Evolutionary conservation across 2,113 vertebrate genomes (phyloP).

Genomic region (Eptesicus fuscus): DNA sequence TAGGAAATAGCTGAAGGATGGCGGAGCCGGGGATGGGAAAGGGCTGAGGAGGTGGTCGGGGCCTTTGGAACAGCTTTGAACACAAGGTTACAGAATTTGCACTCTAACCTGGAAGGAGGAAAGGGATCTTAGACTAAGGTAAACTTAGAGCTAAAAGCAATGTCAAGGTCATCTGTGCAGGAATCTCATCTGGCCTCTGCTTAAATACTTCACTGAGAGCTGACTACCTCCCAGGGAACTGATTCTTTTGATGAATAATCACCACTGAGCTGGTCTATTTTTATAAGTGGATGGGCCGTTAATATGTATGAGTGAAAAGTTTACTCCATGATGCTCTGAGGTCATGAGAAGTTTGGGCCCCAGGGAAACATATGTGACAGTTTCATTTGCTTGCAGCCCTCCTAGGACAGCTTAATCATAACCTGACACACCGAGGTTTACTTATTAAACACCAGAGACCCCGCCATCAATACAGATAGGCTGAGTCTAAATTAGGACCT

Average conservation of each 20-base stretch:
- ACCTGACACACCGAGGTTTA: not conserved
- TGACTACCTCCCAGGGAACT: constrained; percentile 10
- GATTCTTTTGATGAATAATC: constrained; percentile 41
- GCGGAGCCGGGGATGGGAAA: not conserved
- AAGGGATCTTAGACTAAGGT: not conserved
- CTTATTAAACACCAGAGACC: constrained; percentile 55
- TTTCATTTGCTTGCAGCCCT: constrained; percentile 69
- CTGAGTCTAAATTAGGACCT: constrained; percentile 52
- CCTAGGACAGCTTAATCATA: constrained; percentile 53
- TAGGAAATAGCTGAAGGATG: not conserved
- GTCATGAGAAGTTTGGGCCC: constrained; percentile 69
- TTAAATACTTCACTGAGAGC: constrained; percentile 39
- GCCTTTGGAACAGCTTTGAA: not conserved
- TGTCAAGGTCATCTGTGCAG: constrained; percentile 46
- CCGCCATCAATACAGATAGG: not conserved
- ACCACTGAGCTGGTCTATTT: constrained; percentile 45
- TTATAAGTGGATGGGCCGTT: constrained; percentile 53
- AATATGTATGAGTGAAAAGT: constrained; percentile 73
- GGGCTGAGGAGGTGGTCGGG: not conserved
- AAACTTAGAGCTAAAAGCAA: not conserved
- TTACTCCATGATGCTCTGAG: constrained; percentile 56
- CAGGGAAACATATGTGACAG: constrained; percentile 44
- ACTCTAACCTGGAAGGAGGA: not conserved
- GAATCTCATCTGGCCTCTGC: constrained; percentile 4
- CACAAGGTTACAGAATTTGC: not conserved